Conservation (phyloP, 2,797 vertebrate genomes). For the Spondyliosoma cantharus region DNA sequence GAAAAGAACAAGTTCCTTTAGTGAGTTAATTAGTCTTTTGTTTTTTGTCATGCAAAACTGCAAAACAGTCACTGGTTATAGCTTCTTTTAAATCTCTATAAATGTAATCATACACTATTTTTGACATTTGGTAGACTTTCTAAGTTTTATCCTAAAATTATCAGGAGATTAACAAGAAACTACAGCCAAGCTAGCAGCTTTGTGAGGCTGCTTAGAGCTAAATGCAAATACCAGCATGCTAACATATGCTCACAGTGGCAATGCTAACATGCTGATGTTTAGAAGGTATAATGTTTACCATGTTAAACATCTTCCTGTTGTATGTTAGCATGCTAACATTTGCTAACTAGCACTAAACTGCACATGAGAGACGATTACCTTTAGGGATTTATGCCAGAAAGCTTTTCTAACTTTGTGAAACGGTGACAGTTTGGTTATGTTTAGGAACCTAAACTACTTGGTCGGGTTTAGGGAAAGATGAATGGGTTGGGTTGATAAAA, state of each 20-base stretch:
- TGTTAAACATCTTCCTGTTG: no score
- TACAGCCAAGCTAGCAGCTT: no score
- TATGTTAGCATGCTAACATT: not conserved
- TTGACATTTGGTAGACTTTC: not conserved
- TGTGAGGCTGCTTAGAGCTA: not conserved
- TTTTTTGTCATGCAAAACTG: slow-evolving; percentile 3
- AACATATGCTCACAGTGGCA: not conserved
- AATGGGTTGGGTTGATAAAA: no score
- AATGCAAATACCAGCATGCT: not conserved
- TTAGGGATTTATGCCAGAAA: no score
- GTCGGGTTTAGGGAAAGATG: no score
- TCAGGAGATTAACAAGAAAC: not conserved
- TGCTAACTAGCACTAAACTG: not conserved
- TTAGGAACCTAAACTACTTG: no score
- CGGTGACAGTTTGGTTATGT: no score
- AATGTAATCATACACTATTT: not conserved
- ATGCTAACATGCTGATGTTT: slow-evolving; percentile 4
- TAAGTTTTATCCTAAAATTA: not conserved
- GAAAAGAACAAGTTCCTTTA: not conserved
- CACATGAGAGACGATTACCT: no score
- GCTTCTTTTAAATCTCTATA: slow-evolving; percentile 19
- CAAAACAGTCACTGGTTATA: not conserved
- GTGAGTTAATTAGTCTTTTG: not conserved
- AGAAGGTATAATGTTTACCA: not conserved
- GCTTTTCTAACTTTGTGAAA: no score